phyloP scores from a whole-genome alignment of 2,797 vertebrate species.

The Neosilurus hyrtlii region DNA sequence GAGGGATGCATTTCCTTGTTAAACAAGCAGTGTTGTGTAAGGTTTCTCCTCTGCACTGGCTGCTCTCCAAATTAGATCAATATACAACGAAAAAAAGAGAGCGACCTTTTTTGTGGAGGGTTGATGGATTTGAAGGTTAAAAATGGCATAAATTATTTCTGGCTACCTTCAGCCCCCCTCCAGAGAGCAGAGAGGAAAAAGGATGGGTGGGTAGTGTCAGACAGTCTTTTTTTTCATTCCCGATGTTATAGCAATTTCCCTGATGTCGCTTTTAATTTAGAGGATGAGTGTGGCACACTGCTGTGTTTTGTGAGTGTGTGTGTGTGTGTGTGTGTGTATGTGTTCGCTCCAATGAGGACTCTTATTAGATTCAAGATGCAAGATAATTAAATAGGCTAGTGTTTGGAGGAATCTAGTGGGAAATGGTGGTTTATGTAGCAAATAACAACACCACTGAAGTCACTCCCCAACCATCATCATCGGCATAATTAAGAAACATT shows the following conservation, averaged over 20 bases:
- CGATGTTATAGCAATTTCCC: constrained; percentile 57
- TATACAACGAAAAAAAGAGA: constrained; percentile 50
- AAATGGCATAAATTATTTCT: constrained; percentile 60
- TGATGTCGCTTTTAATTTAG: constrained; percentile 62
- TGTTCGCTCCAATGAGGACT: constrained; percentile 45
- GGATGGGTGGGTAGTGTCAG: constrained; percentile 14
- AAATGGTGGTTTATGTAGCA: constrained; percentile 44
- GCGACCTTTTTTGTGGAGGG: constrained; percentile 56
- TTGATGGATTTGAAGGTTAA: constrained; percentile 60
- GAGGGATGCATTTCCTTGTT: constrained; percentile 55
- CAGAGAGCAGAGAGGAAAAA: constrained; percentile 35
- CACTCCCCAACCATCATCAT: constrained; percentile 30
- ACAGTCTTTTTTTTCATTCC: constrained; percentile 41
- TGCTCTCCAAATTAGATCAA: constrained; percentile 57
- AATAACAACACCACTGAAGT: constrained; percentile 51
- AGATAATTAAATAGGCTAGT: constrained; percentile 59
- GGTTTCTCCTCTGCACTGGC: constrained; percentile 45
- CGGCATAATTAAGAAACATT: constrained; percentile 24
- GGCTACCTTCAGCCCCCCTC: constrained; percentile 22
- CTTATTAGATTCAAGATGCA: constrained; percentile 59
- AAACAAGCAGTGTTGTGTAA: constrained; percentile 54
- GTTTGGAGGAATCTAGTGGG: constrained; percentile 50
- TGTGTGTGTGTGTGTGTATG: constrained; percentile 26
- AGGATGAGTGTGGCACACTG: constrained; percentile 40
- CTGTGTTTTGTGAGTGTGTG: constrained; percentile 19